Conservation (phyloP, 2,113 vertebrate species). For the Mastomys coucha region DNA sequence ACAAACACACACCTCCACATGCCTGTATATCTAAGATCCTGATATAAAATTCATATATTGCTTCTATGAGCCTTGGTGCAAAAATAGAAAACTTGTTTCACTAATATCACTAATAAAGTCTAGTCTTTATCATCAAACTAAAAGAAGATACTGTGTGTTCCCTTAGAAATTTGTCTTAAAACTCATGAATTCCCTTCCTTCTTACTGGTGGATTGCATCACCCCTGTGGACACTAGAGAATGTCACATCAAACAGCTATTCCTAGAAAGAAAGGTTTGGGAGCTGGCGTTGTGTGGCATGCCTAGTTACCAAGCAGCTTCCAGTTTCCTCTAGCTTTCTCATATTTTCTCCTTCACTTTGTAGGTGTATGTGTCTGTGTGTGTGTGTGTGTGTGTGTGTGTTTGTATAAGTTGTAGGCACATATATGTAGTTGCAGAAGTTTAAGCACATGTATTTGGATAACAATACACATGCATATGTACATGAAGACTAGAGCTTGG, state of each 20-base stretch:
- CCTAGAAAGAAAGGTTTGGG: background rate
- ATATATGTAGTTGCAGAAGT: background rate
- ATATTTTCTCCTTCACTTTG: background rate
- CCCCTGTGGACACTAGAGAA: background rate
- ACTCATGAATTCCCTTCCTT: background rate
- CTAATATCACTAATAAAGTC: background rate
- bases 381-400: background rate
- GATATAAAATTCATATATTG: slow-evolving; percentile 18
- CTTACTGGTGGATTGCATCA: background rate
- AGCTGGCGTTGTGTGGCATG: background rate
- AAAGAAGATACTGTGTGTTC: background rate
- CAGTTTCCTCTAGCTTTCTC: background rate
- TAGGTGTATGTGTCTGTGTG: background rate
- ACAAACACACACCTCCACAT: background rate
- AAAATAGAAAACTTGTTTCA: background rate
- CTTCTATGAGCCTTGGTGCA: background rate
- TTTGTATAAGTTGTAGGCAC: background rate
- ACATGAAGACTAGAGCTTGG: background rate
- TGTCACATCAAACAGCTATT: background rate
- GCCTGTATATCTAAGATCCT: background rate
- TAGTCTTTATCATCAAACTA: background rate
- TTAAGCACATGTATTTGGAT: no score
- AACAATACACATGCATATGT: no score
- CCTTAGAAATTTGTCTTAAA: slow-evolving; percentile 7
- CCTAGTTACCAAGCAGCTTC: background rate